Base-by-base conservation (phyloP, 2,113 vertebrate species). In the Myrmecobius fasciatus region DNA sequence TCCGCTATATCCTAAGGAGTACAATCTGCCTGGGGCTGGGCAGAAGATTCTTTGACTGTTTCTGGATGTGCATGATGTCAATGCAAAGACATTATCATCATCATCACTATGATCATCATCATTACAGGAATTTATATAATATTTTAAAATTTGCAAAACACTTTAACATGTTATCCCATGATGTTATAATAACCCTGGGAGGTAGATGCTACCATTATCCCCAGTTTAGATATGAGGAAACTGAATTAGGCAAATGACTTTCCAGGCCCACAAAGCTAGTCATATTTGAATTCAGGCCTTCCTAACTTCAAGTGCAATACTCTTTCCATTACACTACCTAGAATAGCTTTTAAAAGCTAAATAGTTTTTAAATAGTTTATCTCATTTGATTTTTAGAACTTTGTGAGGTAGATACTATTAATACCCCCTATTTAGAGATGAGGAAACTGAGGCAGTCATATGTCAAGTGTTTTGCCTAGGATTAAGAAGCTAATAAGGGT, bases 21-120 rank as follows among this genome's bases (percentile, higher is more conserved):
- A 83, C 20, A 88, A 92, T 43, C 94, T 52, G 95, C 96, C 95
- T 94, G 53, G 94, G 95, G 95, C 94, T 91, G 93, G 96, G 93
- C 91, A 90, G 93, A 52, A 51, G 88, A 52, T 89, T 94, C 91
- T 90, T 22, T 51, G 53, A 31, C 94, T 94, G 90, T 89, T 91
- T 28, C 12, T 0, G 67, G 43, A 90, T 53, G 7, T 52, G 90
- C 43, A 31, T 54, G 25, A 83, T 43, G 8, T 83, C 36, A 83
- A 6, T 83, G 5, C 67, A 83, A 43, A 22, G 14, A 8, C 5
- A 83, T 43, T 1, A n/a, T 75, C 36, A 75, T 22, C 67, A 5
- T 25, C 53, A 52, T 11, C 56, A 60, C n/a, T n/a, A n/a, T n/a
- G n/a, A n/a, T 31, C 31, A 75, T 22, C n/a, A 75, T 31, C 31